Evolutionary conservation across 2,888 invertebrate genomes (phyloP).

Genomic region (Timema cristinae): DNA sequence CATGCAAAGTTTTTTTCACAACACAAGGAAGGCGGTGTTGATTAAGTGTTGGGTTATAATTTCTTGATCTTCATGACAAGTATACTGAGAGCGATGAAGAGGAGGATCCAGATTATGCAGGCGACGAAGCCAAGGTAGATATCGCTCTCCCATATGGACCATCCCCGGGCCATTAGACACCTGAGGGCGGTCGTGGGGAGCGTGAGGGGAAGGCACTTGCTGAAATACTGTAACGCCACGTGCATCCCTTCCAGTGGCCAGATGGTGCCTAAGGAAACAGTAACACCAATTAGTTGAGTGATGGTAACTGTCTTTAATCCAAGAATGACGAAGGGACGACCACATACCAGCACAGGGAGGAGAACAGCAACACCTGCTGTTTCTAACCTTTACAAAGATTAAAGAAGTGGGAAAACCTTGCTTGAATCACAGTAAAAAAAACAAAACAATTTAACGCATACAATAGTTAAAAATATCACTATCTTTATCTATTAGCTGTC

Average conservation of each 20-base stretch:
- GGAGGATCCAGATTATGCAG: neutral
- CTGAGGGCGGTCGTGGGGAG: neutral
- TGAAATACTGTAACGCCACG: neutral
- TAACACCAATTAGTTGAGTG: neutral
- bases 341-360: no score
- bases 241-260: constrained; percentile 13
- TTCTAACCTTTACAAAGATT: neutral
- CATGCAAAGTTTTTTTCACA: no score
- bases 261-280: neutral
- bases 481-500: no score
- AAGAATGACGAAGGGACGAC: no score
- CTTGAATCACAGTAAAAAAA: no score
- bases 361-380: neutral
- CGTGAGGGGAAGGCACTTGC: constrained; percentile 7
- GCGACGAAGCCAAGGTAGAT: constrained; percentile 10
- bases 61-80: constrained; percentile 12
- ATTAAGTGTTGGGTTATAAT: neutral
- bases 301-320: no score
- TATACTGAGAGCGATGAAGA: constrained; percentile 2
- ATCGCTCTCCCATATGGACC: neutral
- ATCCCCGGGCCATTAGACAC: constrained; percentile 5
- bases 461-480: no score
- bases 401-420: no score
- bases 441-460: no score
- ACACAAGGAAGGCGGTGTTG: no score